These are phyloP conservation scores for Pocillopora verrucosa DNA, from an alignment of 64 coral and sea anemone species.

Conservation along the genomic window DNA sequence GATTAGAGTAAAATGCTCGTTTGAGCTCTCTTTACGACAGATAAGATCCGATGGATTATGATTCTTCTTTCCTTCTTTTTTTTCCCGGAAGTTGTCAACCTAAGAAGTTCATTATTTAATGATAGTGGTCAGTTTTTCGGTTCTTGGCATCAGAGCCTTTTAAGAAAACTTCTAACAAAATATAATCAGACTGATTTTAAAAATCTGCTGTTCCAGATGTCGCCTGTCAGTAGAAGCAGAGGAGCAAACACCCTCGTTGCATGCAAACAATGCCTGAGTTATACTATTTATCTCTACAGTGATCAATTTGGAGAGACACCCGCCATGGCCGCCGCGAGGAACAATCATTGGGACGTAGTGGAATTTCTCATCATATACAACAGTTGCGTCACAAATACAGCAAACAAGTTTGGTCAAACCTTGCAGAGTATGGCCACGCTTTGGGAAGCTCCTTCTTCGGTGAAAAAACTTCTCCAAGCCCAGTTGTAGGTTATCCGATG, in stretches of 20 bases:
- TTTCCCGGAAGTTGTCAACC: no score
- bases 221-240: background rate
- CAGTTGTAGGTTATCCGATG: background rate
- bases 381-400: background rate
- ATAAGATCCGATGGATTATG: no score
- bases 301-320: constrained; percentile 8
- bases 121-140: no score
- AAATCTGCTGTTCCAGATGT: no score
- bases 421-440: background rate
- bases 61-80: no score
- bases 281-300: background rate
- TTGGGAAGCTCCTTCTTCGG: background rate
- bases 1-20: no score
- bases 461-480: background rate
- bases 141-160: no score
- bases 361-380: background rate
- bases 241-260: no score
- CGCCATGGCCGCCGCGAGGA: background rate
- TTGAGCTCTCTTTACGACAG: no score
- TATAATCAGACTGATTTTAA: no score
- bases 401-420: constrained; percentile 1
- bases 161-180: no score
- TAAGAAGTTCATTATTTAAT: no score
- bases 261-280: background rate
- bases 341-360: background rate